A percentile compares a stretch with the other conserved stretches of the same genome.
Evolutionary conservation across 2,888 invertebrate genomes (phyloP).

Genomic region (Clusia tigrina): DNA sequence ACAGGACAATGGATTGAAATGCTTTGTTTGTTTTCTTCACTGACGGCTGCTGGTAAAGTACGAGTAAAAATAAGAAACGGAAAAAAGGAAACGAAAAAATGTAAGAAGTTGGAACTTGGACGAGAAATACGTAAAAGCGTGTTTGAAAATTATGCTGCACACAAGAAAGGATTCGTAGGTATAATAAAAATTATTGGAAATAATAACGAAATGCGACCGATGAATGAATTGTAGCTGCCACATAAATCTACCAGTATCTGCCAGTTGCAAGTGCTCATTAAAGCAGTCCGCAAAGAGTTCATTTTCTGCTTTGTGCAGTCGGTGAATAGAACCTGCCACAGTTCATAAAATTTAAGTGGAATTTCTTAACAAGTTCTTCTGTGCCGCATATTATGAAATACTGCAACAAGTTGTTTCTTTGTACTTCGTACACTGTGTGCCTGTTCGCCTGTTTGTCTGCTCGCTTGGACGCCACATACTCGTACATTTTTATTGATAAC

Average conservation of each 20-base stretch:
- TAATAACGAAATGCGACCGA: neutral
- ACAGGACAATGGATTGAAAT: neutral
- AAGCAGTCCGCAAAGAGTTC: no score
- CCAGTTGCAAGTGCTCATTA: no score
- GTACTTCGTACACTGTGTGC: no score
- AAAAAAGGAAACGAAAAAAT: neutral
- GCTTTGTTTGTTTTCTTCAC: neutral
- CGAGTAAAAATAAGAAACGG: neutral
- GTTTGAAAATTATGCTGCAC: no score
- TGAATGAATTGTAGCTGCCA: neutral
- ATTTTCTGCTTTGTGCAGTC: no score
- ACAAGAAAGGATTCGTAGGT: no score
- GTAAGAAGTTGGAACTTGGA: neutral
- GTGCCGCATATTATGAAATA: neutral
- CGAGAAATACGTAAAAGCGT: neutral
- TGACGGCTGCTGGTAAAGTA: no score
- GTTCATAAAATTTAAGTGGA: neutral
- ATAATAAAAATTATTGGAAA: neutral
- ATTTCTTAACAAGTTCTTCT: neutral
- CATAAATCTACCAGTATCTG: no score
- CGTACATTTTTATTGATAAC: conserved; percentile 8
- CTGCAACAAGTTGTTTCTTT: neutral
- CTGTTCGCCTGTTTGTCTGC: neutral
- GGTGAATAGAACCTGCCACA: neutral
- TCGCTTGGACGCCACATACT: neutral